These are phyloP conservation scores for Dryococelus australis DNA, from an alignment of 2,888 invertebrate genomes.

Conservation along the genomic window DNA sequence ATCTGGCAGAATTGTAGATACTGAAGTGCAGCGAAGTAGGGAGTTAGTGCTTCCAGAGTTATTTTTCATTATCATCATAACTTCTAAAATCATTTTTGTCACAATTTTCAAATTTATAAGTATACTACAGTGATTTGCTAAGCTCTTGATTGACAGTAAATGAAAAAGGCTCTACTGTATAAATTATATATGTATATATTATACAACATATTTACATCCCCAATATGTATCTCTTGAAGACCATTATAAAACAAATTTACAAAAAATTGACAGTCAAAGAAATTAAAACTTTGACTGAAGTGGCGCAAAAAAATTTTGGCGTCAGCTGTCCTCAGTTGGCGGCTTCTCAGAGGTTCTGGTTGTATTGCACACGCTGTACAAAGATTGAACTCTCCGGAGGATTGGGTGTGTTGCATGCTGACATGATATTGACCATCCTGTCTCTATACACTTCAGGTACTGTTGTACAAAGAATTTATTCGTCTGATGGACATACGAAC, in stretches of 20 bases:
- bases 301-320: background rate
- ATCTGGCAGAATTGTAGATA: too few species aligned
- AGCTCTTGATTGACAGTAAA: background rate
- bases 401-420: constrained; percentile 32
- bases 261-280: background rate
- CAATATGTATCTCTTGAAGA: background rate
- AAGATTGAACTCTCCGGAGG: constrained; percentile 21
- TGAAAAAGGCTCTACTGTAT: background rate
- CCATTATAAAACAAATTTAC: too few species aligned
- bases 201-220: background rate
- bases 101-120: too few species aligned
- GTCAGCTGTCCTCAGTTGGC: background rate
- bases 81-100: too few species aligned
- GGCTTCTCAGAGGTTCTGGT: background rate
- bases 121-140: too few species aligned
- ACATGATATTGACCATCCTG: constrained; percentile 64
- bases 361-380: background rate
- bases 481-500: constrained; percentile 76
- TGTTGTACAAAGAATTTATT: constrained; percentile 73
- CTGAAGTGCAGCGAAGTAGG: too few species aligned
- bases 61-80: too few species aligned
- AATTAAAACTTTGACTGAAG: background rate
- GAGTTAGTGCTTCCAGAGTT: too few species aligned
- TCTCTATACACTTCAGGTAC: constrained; percentile 68
- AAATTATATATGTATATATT: background rate